These are phyloP conservation scores for Macaria notata DNA, from an alignment of 2,888 invertebrate genomes.

Conservation along the genomic window DNA sequence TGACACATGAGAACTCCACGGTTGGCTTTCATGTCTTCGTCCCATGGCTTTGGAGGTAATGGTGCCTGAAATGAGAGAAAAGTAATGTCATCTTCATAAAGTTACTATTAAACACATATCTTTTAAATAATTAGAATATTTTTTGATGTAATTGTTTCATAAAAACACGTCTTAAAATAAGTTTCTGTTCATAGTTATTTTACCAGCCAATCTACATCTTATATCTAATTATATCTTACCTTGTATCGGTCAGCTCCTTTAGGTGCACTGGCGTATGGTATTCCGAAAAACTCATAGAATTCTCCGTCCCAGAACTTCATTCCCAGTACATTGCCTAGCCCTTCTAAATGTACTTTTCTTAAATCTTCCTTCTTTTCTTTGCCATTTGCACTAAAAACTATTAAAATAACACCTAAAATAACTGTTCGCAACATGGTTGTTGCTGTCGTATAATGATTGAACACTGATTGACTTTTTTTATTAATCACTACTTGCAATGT, in stretches of 20 bases:
- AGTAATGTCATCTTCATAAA: background rate
- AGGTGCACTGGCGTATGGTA: slow-evolving; percentile 66
- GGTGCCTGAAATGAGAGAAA: slow-evolving; percentile 56
- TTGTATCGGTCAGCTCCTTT: slow-evolving; percentile 63
- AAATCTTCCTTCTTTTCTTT: slow-evolving; percentile 38
- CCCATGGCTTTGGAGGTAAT: slow-evolving; percentile 60
- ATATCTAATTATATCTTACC: slow-evolving; percentile 39
- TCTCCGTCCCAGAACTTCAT: slow-evolving; percentile 72
- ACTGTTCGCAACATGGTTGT: slow-evolving; percentile 47
- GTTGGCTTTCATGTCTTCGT: slow-evolving; percentile 49
- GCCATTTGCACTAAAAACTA: slow-evolving; percentile 37
- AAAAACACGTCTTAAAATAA: too few species aligned
- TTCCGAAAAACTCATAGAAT: slow-evolving; percentile 65
- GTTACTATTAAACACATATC: too few species aligned
- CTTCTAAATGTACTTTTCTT: slow-evolving; percentile 51
- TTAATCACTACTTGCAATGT: slow-evolving; percentile 10
- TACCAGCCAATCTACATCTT: too few species aligned
- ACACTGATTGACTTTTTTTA: slow-evolving; percentile 17
- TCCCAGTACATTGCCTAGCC: slow-evolving; percentile 55
- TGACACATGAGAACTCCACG: slow-evolving; percentile 49
- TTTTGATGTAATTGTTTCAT: too few species aligned
- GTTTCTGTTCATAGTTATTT: too few species aligned
- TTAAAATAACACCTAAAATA: slow-evolving; percentile 36
- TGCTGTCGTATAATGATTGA: slow-evolving; percentile 8
- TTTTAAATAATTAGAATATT: too few species aligned